Evolutionary conservation across 2,888 invertebrate genomes (phyloP).

Genomic region (Macaria liturata): DNA sequence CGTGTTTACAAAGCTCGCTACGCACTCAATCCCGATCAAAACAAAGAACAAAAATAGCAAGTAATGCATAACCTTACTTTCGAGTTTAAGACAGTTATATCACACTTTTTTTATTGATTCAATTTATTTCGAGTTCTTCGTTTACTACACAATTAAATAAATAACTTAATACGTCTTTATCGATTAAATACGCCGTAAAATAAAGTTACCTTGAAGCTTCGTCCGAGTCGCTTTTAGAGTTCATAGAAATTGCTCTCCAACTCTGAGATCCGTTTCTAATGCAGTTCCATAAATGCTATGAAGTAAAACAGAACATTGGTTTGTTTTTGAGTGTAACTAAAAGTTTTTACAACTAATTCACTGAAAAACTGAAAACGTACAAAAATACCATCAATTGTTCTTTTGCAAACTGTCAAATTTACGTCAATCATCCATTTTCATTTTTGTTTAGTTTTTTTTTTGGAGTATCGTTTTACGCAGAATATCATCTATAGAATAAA

Average conservation of each 20-base stretch:
- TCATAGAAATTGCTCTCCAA: conserved; percentile 77
- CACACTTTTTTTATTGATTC: neutral
- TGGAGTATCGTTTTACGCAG: conserved; percentile 9
- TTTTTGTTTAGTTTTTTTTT: conserved; percentile 1
- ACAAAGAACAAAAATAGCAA: conserved; percentile 76
- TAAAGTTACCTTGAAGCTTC: conserved; percentile 81
- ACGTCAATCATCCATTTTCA: conserved; percentile 26
- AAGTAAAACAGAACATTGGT: conserved; percentile 50
- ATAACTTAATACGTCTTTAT: conserved; percentile 11
- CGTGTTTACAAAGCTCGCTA: conserved; percentile 27
- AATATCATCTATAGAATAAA: neutral
- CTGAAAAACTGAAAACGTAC: conserved; percentile 57
- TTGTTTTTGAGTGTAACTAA: conserved; percentile 29
- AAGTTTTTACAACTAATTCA: conserved; percentile 32
- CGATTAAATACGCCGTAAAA: conserved; percentile 27
- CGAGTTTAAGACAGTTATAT: conserved; percentile 9
- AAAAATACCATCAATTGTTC: conserved; percentile 65
- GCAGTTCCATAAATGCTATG: conserved; percentile 57
- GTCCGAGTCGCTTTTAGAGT: conserved; percentile 81
- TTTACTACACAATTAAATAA: neutral
- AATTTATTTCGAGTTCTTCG: neutral
- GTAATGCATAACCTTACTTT: conserved; percentile 72
- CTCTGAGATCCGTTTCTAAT: conserved; percentile 54
- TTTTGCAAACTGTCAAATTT: conserved; percentile 61
- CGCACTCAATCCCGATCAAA: conserved; percentile 47